Evolutionary conservation across 2,888 invertebrate genomes (phyloP), one percentile per base, ranked within the genome.

Genomic region (Ptychoptera contaminata): DNA sequence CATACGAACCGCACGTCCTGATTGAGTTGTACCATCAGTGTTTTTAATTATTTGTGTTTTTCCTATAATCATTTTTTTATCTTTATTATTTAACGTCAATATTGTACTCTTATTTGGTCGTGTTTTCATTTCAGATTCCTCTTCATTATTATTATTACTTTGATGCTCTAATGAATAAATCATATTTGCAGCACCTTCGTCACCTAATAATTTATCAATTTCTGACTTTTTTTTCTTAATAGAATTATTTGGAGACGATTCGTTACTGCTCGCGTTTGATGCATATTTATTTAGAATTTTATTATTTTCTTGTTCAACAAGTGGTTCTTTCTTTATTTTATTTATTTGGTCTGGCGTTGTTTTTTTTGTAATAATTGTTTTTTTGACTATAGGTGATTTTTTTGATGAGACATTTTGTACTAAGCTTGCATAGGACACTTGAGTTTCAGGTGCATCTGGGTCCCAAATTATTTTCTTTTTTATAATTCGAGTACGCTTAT

Each of bases 161-260:
- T 55, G 53, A 8, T 57, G 67, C 53, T 85, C 83, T 1, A 87
- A 73, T 16, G 84, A 80, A 56, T 83, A 84, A 37, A 88, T 68
- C 77, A 88, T 81, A 62, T 87, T 87, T 2, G 84, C 80, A 3
- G 87, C 86, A 1, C 88, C 87, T 58, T 88, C 88, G 59, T 88
- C 88, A 66, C 82, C 82, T 48, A 88, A 65, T 42, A 88, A 61
- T 47, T 71, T 76, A 55, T 86, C 85, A 43, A 88, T 72, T 67
- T 88, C 88, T 15, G 76, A 71, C 46, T 75, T 63, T 48, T 73
- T 69, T 52, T 71, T 73, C 50, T 73, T 72, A 56, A 23, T 23
- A 23, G 23, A 23, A 23, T 74, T 74, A 40, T 57, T 41, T n/a
- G 49, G 30, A 1, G 49, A 37, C 8, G 45, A 45, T 9, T n/a